Evolutionary conservation across 2,113 vertebrate species (phyloP), one percentile per base, ranked within the genome.

Genomic region (Arothron firmamentum): DNA sequence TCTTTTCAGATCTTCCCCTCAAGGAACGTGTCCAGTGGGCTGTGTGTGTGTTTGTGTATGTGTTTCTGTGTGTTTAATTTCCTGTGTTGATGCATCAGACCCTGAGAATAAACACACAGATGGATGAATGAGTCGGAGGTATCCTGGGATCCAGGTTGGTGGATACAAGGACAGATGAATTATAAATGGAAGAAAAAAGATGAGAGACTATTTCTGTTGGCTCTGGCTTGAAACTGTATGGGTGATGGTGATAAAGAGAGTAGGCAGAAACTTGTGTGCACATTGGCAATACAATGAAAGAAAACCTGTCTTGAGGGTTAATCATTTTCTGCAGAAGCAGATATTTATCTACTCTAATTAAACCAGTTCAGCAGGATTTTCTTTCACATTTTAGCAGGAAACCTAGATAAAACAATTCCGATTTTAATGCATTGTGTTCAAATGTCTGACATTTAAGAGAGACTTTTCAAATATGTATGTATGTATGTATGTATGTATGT

Each of bases 51-150:
- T n/a, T n/a, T n/a, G n/a, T n/a, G n/a, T n/a, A n/a, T n/a, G n/a
- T 17, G 20, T 47, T 1, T 54, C 20, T 62, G 23, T 16, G 46
- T 1, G 45, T 72, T 52, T 76, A 63, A 83, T 80, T 68, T 83
- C 72, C 66, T 66, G 62, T 46, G 59, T 56, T 43, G 23, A 25
- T 64, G 31, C 60, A 57, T 49, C n/a, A 31, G 25, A 57, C 23
- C 61, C 21, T 28, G 45, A 62, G 20, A 52, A 49, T 42, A 70
- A 48, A 65, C 59, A 64, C 54, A 52, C 12, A 48, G 41, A 65
- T 23, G 21, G 59, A 70, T 53, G 54, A 71, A 61, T 11, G 38
- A 20, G 70, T 58, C 6, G 38, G 23, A 43, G 47, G 45, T 47
- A 43, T 46, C 2, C 5, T 64, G 59, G 23, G 52, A 53, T 13